Percentiles rank a stretch among this genome's conserved stretches.
Evolutionary conservation across 2,113 vertebrate species (phyloP).

Genomic region (Progne subis): DNA sequence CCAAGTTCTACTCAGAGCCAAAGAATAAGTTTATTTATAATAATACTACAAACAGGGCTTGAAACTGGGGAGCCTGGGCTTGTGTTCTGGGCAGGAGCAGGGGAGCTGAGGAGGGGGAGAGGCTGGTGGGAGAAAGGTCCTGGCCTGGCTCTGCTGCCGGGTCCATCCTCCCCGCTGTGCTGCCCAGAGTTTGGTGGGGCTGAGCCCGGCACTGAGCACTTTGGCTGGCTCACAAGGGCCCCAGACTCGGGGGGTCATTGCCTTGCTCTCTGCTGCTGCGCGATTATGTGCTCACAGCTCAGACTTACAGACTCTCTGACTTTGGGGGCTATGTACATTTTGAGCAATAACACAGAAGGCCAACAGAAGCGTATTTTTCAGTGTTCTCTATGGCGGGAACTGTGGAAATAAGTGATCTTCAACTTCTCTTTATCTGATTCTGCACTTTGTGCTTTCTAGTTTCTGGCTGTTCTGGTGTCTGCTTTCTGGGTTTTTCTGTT

Average conservation of each 20-base stretch:
- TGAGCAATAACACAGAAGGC: background rate
- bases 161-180: rapidly evolving
- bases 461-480: background rate
- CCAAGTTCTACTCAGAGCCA: background rate
- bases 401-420: background rate
- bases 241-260: background rate
- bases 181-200: background rate
- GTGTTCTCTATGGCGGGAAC: background rate
- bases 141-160: background rate
- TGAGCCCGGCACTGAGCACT: background rate
- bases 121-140: background rate
- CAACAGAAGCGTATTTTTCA: background rate
- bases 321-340: background rate
- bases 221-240: background rate
- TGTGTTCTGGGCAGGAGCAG: background rate
- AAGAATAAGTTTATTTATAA: background rate
- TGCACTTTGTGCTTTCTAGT: background rate
- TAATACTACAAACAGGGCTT: background rate
- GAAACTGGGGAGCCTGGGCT: background rate
- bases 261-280: background rate
- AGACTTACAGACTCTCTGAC: too few species aligned
- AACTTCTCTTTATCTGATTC: background rate
- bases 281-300: rapidly evolving
- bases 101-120: background rate
- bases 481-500: background rate